Base-by-base conservation (phyloP, 2,797 vertebrate genomes). In the Takifugu rubripes region DNA sequence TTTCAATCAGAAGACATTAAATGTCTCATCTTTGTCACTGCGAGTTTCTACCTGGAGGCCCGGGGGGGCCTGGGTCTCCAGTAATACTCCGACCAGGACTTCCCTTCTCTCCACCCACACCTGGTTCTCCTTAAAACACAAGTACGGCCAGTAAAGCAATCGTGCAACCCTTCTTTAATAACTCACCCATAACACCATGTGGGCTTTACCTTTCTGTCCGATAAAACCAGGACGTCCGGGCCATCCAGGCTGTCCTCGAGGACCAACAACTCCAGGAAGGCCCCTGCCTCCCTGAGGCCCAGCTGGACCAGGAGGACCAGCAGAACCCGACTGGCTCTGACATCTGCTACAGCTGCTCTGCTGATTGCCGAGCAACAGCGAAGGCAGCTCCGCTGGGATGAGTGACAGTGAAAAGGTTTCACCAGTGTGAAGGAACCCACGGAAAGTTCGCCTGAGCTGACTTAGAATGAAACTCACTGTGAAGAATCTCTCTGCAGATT, bases 401-500 rank as follows among this genome's bases (percentile, higher is more conserved):
- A 78, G 54, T 70, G 26, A 83, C 54, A 71, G 47, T 17, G 24
- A 69, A 52, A 56, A 56, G 14, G 47, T 17, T 58, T 78, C 9
- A 73, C 15, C 46, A 24, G 4, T 16, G 11, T 33, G 17, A 6
- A 4, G 5, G n/a, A 36, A 54, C 53, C 61, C 48, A 54, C 17
- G 55, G 29, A 68, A 52, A 56, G 24, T 58, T 25, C 25, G 25
- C 31, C 72, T 51, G 44, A 45, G 3, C 56, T n/a, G 25, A 25
- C 61, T 16, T 47, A 1, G 40, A 27, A 11, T 26, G 54, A 76
- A 67, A 94, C 95, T 92, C 88, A 98, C 97, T 88, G 87, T 91
- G 93, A 81, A 99, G 86, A 62, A 99, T 88, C 49, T 98, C 94
- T 77, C 91, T 92, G 88, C 97, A 98, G 73, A 99, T 93, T 79